Conservation (phyloP, 2,797 vertebrate species). For the Peromyscus nudipes region DNA sequence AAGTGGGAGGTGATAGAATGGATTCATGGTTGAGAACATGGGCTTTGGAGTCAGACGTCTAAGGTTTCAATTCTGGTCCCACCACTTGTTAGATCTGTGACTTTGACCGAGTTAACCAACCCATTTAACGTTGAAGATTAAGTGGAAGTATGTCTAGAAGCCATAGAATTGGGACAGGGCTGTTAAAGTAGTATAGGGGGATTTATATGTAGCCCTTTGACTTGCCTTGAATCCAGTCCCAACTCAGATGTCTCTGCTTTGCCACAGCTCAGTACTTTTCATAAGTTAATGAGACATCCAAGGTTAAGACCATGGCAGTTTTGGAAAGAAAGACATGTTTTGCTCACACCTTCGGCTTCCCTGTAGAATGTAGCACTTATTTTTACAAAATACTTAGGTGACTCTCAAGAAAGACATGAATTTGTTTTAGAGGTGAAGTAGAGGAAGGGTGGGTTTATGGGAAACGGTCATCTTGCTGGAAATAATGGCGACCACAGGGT, state of each 20-base stretch:
- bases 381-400: background rate
- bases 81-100: background rate
- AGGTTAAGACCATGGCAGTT: background rate
- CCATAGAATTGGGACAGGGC: background rate
- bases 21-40: background rate
- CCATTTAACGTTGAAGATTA: background rate
- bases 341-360: background rate
- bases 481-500: background rate
- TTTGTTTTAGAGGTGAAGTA: background rate
- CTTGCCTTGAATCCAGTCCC: background rate
- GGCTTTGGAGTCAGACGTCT: background rate
- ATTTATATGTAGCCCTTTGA: background rate
- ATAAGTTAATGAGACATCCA: background rate
- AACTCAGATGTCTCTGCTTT: background rate
- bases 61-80: background rate
- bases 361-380: background rate
- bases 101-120: background rate
- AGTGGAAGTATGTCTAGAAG: background rate
- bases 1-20: background rate
- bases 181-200: background rate
- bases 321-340: background rate
- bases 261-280: background rate
- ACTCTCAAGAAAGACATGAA: background rate
- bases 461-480: background rate
- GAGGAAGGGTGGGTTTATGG: background rate